Conservation (phyloP, 2,113 vertebrate species). For the Regulus satrapa region DNA sequence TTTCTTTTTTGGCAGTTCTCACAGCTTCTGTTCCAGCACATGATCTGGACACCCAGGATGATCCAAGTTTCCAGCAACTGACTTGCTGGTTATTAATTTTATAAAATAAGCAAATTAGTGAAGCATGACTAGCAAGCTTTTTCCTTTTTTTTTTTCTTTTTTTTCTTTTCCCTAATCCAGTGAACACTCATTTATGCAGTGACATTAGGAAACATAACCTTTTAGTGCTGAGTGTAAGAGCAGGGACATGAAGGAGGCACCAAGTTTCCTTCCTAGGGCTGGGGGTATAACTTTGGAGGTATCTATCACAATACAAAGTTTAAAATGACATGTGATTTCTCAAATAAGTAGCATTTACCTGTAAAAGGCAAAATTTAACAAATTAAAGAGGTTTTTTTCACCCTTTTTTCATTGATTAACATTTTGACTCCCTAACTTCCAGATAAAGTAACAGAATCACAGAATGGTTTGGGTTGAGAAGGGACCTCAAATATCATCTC, state of each 20-base stretch:
- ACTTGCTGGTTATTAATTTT: constrained; percentile 10
- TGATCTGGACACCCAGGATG: not conserved
- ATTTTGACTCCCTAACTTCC: not conserved
- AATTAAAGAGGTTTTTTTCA: not conserved
- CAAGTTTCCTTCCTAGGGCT: not conserved
- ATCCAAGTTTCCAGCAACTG: constrained; percentile 37
- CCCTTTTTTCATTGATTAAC: not conserved
- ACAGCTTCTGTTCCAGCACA: not conserved
- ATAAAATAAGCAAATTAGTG: constrained; percentile 8
- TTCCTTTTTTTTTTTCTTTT: too few relatives aligned
- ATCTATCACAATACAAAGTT: not conserved
- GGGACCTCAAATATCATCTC: not conserved
- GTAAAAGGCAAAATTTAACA: not conserved
- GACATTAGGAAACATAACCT: not conserved
- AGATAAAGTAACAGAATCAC: not conserved
- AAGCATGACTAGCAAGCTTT: constrained; percentile 19
- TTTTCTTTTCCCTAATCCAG: too few relatives aligned
- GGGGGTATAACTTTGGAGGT: not conserved
- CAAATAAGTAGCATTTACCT: not conserved
- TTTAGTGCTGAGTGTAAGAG: not conserved
- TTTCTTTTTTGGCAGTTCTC: not conserved
- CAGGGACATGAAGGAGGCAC: not conserved
- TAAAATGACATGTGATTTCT: not conserved
- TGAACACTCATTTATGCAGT: not conserved
- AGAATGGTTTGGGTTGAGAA: not conserved